Base-by-base conservation (phyloP, 2,797 vertebrate species). In the Philypnodon macrostomus region DNA sequence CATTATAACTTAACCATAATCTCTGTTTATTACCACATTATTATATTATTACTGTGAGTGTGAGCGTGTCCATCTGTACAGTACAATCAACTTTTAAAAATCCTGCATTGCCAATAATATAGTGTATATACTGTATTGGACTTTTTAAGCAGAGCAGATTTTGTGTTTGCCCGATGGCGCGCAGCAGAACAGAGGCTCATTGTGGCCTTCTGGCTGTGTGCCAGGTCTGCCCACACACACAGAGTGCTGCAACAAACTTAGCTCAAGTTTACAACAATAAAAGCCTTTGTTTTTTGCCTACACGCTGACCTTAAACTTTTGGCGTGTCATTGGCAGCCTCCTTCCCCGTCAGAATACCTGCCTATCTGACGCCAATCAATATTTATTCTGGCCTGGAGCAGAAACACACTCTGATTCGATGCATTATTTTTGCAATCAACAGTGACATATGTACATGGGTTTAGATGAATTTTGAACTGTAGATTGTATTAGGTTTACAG, bases 221-320 rank as follows among this genome's bases (percentile, higher is more conserved):
- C 67, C 65, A 75, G 53, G 59, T 35, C 75, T 70, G 67, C 79
- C 79, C 72, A 79, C 78, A 60, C 66, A 73, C 55, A 37, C 60
- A 62, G 27, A 15, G 32, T 34, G 38, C 49, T 53, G 47, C 54
- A 49, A 42, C 47, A 31, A 77, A 75, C 61, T 58, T 65, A 36
- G 47, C 46, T 30, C 47, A 69, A 71, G 54, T 77, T 67, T 56
- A 46, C 34, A 66, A 21, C 68, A 74, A 55, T 18, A 55, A 39
- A 19, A 60, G 54, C 23, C 35, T 57, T 50, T 47, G 19, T n/a
- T 65, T 21, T n/a, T 57, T 74, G 70, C 68, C 73, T 51, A 63
- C 64, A 61, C 58, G 52, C 34, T 12, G 38, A 57, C 40, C 40
- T 19, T 36, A 63, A 75, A 47, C 55, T 72, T 76, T 45, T 51